Evolutionary conservation across 1,140 invertebrate species (phyloP).

Genomic region (Scaptodrosophila lebanonensis): DNA sequence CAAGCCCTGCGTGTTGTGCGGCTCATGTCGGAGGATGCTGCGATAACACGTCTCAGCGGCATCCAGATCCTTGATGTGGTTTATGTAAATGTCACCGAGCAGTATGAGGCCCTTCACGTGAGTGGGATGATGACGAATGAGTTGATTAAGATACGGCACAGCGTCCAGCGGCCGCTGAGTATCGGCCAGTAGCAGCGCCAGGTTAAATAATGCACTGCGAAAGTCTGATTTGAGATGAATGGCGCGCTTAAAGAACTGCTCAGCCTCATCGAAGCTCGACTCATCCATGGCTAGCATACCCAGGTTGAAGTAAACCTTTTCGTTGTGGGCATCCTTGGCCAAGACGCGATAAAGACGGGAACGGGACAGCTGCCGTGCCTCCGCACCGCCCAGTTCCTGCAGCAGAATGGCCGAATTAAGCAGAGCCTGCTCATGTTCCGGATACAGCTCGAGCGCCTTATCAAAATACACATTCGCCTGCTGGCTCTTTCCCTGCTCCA

Average conservation of each 20-base stretch:
- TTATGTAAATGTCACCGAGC: conserved; percentile 97
- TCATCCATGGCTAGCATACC: conserved; percentile 98
- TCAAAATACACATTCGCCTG: conserved; percentile 95
- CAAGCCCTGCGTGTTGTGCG: conserved; percentile 94
- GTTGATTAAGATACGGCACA: conserved; percentile 93
- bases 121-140: conserved; percentile 93
- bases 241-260: conserved; percentile 91
- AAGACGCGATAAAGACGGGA: conserved; percentile 89
- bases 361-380: conserved; percentile 86
- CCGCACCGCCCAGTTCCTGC: conserved; percentile 89
- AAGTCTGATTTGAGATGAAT: conserved; percentile 91
- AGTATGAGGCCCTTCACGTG: conserved; percentile 96
- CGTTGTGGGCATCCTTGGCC: conserved; percentile 88
- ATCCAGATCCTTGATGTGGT: conserved; percentile 95
- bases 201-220: conserved; percentile 94
- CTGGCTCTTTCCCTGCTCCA: conserved; percentile 93
- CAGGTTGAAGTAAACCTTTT: conserved; percentile 94
- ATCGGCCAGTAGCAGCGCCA: conserved; percentile 93
- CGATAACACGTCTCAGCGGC: conserved; percentile 96
- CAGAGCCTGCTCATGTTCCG: conserved; percentile 95
- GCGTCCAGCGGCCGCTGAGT: conserved; percentile 92
- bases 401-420: conserved; percentile 96
- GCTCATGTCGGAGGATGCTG: conserved; percentile 90
- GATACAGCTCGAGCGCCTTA: conserved; percentile 94
- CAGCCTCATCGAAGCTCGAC: conserved; percentile 89